These are phyloP conservation scores for Prietella phreatophila DNA, from an alignment of 2,113 vertebrate genomes.

Conservation along the genomic window DNA sequence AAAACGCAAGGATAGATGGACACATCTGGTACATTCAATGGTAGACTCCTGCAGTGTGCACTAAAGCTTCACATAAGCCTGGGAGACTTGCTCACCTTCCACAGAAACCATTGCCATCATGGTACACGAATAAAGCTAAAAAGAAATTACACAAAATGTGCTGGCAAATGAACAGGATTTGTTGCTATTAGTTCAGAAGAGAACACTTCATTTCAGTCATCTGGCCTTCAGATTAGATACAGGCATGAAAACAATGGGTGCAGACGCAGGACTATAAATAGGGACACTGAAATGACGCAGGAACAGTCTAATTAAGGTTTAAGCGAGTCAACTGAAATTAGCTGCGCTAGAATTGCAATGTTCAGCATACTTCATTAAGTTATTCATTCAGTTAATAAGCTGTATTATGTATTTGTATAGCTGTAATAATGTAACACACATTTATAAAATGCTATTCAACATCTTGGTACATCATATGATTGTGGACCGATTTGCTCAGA, in stretches of 20 bases:
- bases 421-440: constrained; percentile 11
- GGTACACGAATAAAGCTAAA: not conserved
- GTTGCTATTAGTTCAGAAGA: not conserved
- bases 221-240: constrained; percentile 12
- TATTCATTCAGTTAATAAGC: constrained; percentile 26
- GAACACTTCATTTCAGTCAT: constrained; percentile 8
- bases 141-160: constrained; percentile 38
- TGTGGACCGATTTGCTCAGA: not conserved
- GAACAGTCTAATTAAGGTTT: constrained; percentile 40
- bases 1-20: constrained; percentile 42
- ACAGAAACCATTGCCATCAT: not conserved
- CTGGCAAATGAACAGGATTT: not conserved
- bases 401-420: constrained; percentile 12
- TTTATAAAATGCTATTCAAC: not conserved
- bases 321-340: constrained; percentile 28
- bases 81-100: constrained; percentile 44
- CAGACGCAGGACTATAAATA: constrained; percentile 23
- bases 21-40: constrained; percentile 59
- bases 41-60: constrained; percentile 55
- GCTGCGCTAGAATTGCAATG: constrained; percentile 12
- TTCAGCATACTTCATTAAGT: constrained; percentile 36
- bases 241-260: constrained; percentile 12
- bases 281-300: constrained; percentile 22
- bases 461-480: not conserved
- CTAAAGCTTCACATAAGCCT: constrained; percentile 57